Evolutionary conservation across 2,113 vertebrate genomes (phyloP), one percentile per base, ranked within the genome.

Genomic region (Myrmecophaga tridactyla): DNA sequence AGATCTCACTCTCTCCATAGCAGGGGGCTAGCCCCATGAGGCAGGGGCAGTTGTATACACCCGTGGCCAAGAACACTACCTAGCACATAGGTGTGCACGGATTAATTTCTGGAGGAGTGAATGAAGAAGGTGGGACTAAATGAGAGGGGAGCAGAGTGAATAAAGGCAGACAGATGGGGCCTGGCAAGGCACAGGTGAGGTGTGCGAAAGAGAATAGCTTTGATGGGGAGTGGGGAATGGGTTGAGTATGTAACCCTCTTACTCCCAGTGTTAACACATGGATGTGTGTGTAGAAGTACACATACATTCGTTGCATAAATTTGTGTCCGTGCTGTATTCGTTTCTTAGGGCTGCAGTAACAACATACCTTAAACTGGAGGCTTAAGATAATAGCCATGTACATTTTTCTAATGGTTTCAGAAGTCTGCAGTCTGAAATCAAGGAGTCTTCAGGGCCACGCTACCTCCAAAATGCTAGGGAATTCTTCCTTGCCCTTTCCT

Each of bases 241-340:
- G 6, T 2, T 25, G n/a, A 69, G 62, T 7, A 3, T 1, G 51
- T 41, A 6, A 0, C 31, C 1, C 0, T 7, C 39, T 23, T 36
- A 34, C 76, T 39, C 65, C 34, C 10, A 13, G 0, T 17, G 7
- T 27, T 29, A 18, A 51, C 17, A 3, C 23, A 6, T 10, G 18
- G 3, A 1, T 7, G 5, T 39, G 3, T 9, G 56, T 43, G 7
- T 69, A 77, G 18, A 78, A 34, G 18, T 7, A 67, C 2, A 14
- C 2, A 7, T 3, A 43, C 51, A 67, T 11, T 43, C 4, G 6
- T 11, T 31, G 3, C 27, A 3, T 6, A 1, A 2, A 21, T 43
- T 76, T 51, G 10, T 17, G 31, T 34, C 29, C 21, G 10, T 7
- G 53, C 53, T 56, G 53, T 56, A 18, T 18, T 56, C 15, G 17